Evolutionary conservation across 2,797 vertebrate species (phyloP).

Genomic region (Naso thynnoides): DNA sequence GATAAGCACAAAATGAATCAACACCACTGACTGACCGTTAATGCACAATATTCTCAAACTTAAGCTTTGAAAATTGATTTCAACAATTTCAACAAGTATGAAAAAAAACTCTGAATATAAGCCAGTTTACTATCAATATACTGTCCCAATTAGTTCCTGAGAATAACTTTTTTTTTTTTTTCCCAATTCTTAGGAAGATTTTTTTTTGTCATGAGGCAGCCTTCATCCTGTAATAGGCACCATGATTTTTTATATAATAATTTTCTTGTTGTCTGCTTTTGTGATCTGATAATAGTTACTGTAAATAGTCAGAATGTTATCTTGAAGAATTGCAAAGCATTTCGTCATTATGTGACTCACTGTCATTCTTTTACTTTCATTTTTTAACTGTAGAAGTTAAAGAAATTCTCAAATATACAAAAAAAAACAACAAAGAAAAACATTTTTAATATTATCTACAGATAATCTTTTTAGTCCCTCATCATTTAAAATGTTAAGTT

Average conservation of each 20-base stretch:
- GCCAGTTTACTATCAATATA: not conserved
- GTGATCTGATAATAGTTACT: not conserved
- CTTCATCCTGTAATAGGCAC: not conserved
- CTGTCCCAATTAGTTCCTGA: too few relatives aligned
- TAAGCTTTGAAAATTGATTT: not conserved
- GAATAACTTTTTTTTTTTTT: too few relatives aligned
- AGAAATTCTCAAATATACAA: not conserved
- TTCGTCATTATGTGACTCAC: not conserved
- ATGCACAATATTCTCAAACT: too few relatives aligned
- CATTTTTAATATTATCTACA: not conserved
- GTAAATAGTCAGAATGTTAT: not conserved
- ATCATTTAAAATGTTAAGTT: not conserved
- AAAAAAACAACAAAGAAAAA: not conserved
- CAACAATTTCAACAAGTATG: not conserved
- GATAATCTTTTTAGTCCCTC: not conserved
- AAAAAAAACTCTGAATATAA: not conserved
- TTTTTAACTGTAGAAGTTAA: not conserved
- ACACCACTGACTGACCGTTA: not conserved
- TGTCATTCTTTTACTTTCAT: not conserved
- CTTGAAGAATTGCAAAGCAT: conserved; percentile 1
- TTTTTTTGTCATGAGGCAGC: too few relatives aligned
- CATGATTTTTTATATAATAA: too few relatives aligned
- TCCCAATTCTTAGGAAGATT: too few relatives aligned
- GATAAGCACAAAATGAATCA: not conserved
- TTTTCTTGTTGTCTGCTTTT: not conserved